Evolutionary conservation across 2,113 vertebrate species (phyloP).

Genomic region (Cheilinus undulatus): DNA sequence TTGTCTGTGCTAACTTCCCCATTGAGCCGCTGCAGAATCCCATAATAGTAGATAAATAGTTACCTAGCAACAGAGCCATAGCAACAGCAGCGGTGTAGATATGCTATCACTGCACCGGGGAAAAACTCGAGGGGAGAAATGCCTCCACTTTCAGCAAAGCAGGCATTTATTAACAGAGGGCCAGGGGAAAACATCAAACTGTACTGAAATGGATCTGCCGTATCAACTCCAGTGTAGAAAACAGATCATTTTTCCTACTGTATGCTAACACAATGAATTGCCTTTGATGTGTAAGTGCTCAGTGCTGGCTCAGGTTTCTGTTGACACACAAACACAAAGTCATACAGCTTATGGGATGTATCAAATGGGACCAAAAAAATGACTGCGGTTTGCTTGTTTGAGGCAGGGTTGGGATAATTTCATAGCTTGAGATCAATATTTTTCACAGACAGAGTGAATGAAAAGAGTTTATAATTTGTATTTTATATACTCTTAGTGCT

Average conservation of each 20-base stretch:
- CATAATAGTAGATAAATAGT: slow-evolving; percentile 75
- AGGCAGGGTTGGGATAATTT: slow-evolving; percentile 2
- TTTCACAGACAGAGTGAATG: slow-evolving; percentile 8
- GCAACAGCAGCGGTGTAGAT: slow-evolving; percentile 67
- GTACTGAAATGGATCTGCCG: slow-evolving; percentile 75
- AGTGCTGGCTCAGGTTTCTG: slow-evolving; percentile 71
- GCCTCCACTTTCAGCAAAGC: slow-evolving; percentile 68
- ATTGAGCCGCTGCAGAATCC: slow-evolving; percentile 56
- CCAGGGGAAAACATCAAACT: slow-evolving; percentile 69
- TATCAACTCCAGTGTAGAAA: slow-evolving; percentile 73
- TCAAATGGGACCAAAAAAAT: slow-evolving; percentile 25
- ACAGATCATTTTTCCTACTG: slow-evolving; percentile 67
- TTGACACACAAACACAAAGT: slow-evolving; percentile 55
- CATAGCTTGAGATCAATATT: slow-evolving; percentile 14
- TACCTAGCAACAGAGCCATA: slow-evolving; percentile 69
- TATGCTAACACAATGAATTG: slow-evolving; percentile 69
- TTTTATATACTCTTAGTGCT: neutral
- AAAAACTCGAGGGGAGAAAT: slow-evolving; percentile 50
- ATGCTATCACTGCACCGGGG: slow-evolving; percentile 49
- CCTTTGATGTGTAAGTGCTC: slow-evolving; percentile 70
- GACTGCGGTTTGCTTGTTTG: slow-evolving; percentile 12
- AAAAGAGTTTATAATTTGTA: slow-evolving; percentile 8
- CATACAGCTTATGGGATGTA: slow-evolving; percentile 15
- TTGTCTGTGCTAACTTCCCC: slow-evolving; percentile 55
- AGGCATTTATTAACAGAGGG: slow-evolving; percentile 73